Percentiles rank a stretch among this genome's conserved stretches.
Evolutionary conservation across 2,888 invertebrate genomes (phyloP).

Genomic region (Ctenicera cuprea): DNA sequence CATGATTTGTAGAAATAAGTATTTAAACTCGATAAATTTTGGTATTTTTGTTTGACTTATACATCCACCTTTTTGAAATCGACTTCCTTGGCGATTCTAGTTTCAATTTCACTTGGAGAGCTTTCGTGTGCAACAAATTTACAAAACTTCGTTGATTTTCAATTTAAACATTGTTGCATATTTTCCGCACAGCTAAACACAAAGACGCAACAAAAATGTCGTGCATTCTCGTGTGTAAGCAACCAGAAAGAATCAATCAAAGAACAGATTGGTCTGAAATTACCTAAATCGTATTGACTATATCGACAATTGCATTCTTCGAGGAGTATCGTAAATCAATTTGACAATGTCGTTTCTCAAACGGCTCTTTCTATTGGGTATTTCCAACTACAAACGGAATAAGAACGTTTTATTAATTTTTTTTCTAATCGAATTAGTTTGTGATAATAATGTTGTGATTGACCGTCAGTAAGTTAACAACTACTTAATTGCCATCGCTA

Average conservation of each 20-base stretch:
- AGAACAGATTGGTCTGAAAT: constrained; percentile 42
- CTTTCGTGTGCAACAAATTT: not conserved
- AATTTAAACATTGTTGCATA: not conserved
- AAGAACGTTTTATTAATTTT: constrained; percentile 8
- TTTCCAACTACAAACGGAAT: constrained; percentile 9
- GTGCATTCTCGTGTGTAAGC: constrained; percentile 38
- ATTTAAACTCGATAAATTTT: too few relatives aligned
- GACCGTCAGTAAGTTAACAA: constrained; percentile 34
- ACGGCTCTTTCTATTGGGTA: constrained; percentile 23
- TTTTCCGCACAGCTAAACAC: constrained; percentile 27
- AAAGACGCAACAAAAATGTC: constrained; percentile 19
- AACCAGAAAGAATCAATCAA: constrained; percentile 47
- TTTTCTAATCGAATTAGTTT: constrained; percentile 40
- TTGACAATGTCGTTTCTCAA: constrained; percentile 46
- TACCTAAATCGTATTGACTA: constrained; percentile 41
- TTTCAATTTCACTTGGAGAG: not conserved
- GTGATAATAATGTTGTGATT: constrained; percentile 42
- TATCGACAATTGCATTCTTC: constrained; percentile 46
- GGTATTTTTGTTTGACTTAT: too few relatives aligned
- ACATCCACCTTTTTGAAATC: too few relatives aligned
- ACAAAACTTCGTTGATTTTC: not conserved
- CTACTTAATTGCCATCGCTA: constrained; percentile 25
- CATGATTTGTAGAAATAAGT: too few relatives aligned
- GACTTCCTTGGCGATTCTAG: not conserved
- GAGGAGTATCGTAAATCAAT: constrained; percentile 45